These are phyloP conservation scores for Caenorhabditis sulstoni DNA, from an alignment of 2,888 invertebrate genomes.

Conservation along the genomic window DNA sequence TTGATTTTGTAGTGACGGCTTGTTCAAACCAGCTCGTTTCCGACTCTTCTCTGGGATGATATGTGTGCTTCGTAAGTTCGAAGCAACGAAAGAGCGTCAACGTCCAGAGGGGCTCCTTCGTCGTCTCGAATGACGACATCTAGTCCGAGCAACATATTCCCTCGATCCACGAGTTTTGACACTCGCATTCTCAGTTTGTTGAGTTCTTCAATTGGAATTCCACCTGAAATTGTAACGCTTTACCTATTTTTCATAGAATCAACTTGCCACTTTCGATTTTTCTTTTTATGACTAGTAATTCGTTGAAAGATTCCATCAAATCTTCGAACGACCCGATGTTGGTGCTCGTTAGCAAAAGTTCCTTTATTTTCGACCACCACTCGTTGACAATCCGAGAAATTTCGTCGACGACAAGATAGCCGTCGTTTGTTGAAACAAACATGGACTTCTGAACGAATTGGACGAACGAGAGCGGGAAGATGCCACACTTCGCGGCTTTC, in stretches of 20 bases:
- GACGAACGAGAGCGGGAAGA: constrained; percentile 42
- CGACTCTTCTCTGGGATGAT: constrained; percentile 48
- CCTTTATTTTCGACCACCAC: constrained; percentile 63
- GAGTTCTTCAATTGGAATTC: constrained; percentile 67
- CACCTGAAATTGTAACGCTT: constrained; percentile 47
- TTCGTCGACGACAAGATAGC: constrained; percentile 48
- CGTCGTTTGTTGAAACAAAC: constrained; percentile 56
- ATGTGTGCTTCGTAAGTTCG: constrained; percentile 68
- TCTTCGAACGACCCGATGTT: constrained; percentile 37
- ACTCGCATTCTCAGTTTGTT: constrained; percentile 57
- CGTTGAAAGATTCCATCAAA: constrained; percentile 53
- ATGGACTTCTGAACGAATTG: constrained; percentile 49
- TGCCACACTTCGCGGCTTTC: constrained; percentile 34
- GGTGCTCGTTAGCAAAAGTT: constrained; percentile 37
- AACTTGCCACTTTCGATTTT: constrained; percentile 54
- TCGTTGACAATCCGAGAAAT: constrained; percentile 39
- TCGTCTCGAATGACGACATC: constrained; percentile 65
- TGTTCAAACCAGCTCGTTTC: constrained; percentile 21
- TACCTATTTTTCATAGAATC: neutral
- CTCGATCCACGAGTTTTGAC: constrained; percentile 62
- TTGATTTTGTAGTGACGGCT: neutral
- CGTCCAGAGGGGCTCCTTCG: constrained; percentile 59
- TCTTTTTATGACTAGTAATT: constrained; percentile 50
- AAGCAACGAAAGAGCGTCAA: constrained; percentile 64
- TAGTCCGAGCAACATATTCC: constrained; percentile 61